Conservation (phyloP, 2,113 vertebrate species). For the Telmatochromis sp. region DNA sequence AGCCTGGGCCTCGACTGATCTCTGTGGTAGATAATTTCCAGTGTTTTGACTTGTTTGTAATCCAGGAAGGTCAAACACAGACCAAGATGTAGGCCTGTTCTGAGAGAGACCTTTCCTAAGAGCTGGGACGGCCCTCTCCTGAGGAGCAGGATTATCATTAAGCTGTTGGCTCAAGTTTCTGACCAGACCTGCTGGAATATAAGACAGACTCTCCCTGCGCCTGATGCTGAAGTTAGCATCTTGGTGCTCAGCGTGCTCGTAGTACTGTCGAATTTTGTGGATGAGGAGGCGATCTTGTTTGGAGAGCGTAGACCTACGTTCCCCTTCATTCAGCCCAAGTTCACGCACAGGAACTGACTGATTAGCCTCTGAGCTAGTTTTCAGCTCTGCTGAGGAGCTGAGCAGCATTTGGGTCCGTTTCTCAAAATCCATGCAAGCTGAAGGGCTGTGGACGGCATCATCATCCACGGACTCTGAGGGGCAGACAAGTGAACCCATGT, state of each 20-base stretch:
- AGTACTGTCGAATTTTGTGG: conserved; percentile 87
- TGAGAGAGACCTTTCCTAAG: conserved; percentile 29
- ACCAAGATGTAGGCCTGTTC: conserved; percentile 69
- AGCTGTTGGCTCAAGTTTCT: conserved; percentile 81
- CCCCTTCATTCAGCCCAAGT: conserved; percentile 31
- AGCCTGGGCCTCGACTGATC: not conserved
- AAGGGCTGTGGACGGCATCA: conserved; percentile 70
- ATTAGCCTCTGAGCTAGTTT: not conserved
- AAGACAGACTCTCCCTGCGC: conserved; percentile 90
- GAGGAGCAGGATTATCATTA: conserved; percentile 62
- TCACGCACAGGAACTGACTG: not conserved
- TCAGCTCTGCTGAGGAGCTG: conserved; percentile 8
- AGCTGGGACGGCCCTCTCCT: conserved; percentile 27
- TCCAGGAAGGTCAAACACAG: conserved; percentile 72
- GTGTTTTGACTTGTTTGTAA: conserved; percentile 31
- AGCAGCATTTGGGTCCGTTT: conserved; percentile 39
- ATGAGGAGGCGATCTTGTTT: conserved; percentile 83
- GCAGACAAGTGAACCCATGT: conserved; percentile 59
- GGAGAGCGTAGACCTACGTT: conserved; percentile 71
- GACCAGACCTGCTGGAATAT: conserved; percentile 91
- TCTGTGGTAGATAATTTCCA: not conserved
- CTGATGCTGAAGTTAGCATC: conserved; percentile 81
- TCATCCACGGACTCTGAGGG: conserved; percentile 63
- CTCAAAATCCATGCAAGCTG: conserved; percentile 71
- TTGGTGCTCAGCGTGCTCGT: conserved; percentile 80